Conservation (phyloP, 2,888 invertebrate genomes). For the Thymelicus lineola region DNA sequence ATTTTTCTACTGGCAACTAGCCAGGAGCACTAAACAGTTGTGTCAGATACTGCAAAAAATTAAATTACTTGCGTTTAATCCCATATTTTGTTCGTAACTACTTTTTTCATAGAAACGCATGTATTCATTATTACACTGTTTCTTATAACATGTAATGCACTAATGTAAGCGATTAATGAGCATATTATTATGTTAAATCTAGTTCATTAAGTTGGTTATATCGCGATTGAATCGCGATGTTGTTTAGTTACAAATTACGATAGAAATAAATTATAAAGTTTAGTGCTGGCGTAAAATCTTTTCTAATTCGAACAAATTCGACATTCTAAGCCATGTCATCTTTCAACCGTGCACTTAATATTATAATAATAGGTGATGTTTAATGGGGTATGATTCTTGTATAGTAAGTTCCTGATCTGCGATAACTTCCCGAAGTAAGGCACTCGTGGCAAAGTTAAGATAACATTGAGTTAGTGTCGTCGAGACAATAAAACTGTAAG, state of each 20-base stretch:
- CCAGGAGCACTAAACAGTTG: slow-evolving; percentile 31
- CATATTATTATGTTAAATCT: background rate
- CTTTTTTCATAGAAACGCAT: slow-evolving; percentile 9
- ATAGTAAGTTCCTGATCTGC: no score
- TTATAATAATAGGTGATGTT: no score
- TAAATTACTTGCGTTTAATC: slow-evolving; percentile 28
- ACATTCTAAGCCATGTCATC: no score
- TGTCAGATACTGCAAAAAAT: slow-evolving; percentile 29
- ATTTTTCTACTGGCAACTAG: slow-evolving; percentile 25
- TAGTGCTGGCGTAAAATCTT: no score
- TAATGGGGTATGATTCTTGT: no score
- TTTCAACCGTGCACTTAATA: no score
- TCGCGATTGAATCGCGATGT: background rate
- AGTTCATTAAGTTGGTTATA: background rate
- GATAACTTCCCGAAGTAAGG: no score
- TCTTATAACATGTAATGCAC: background rate
- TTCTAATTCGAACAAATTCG: no score
- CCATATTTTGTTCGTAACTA: slow-evolving; percentile 18
- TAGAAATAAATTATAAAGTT: no score
- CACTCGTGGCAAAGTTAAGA: slow-evolving; percentile 48
- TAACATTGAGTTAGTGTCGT: slow-evolving; percentile 70
- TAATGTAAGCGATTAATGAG: slow-evolving; percentile 1
- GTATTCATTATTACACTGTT: background rate
- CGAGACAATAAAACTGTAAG: slow-evolving; percentile 58
- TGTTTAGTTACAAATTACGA: background rate